A percentile compares a stretch with the other conserved stretches of the same genome.
Evolutionary conservation across 2,888 invertebrate species (phyloP).

Genomic region (Morpho deidamia): DNA sequence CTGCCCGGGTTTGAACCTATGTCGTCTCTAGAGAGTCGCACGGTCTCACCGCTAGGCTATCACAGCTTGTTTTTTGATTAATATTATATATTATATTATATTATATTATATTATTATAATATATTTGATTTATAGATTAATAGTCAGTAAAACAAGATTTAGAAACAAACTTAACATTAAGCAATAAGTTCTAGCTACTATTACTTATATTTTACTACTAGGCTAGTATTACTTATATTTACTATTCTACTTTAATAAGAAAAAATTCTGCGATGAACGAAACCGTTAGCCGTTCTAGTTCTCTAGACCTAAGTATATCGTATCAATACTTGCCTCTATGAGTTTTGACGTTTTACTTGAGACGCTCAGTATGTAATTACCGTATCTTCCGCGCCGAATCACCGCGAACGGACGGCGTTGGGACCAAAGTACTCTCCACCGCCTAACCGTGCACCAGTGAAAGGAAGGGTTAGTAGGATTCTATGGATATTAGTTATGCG

Average conservation of each 20-base stretch:
- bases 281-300: too few relatives aligned
- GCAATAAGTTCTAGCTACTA: too few relatives aligned
- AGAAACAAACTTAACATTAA: too few relatives aligned
- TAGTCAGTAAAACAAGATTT: too few relatives aligned
- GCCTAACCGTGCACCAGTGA: slow-evolving; percentile 40
- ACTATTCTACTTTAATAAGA: background rate
- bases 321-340: slow-evolving; percentile 35
- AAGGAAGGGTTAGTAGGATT: slow-evolving; percentile 32
- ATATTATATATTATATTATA: too few relatives aligned
- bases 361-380: slow-evolving; percentile 45
- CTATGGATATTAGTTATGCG: slow-evolving; percentile 17
- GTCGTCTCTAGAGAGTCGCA: too few relatives aligned
- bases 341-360: slow-evolving; percentile 36
- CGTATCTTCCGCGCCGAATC: slow-evolving; percentile 60
- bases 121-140: too few relatives aligned
- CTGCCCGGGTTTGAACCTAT: too few relatives aligned
- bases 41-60: too few relatives aligned
- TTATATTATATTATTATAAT: too few relatives aligned
- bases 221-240: background rate
- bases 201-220: background rate
- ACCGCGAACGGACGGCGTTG: slow-evolving; percentile 57
- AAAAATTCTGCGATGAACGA: background rate
- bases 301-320: too few relatives aligned
- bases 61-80: too few relatives aligned
- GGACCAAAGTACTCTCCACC: slow-evolving; percentile 48